Evolutionary conservation across 2,888 invertebrate genomes (phyloP), one percentile per base, ranked within the genome.

Genomic region (Venusia cambrica): DNA sequence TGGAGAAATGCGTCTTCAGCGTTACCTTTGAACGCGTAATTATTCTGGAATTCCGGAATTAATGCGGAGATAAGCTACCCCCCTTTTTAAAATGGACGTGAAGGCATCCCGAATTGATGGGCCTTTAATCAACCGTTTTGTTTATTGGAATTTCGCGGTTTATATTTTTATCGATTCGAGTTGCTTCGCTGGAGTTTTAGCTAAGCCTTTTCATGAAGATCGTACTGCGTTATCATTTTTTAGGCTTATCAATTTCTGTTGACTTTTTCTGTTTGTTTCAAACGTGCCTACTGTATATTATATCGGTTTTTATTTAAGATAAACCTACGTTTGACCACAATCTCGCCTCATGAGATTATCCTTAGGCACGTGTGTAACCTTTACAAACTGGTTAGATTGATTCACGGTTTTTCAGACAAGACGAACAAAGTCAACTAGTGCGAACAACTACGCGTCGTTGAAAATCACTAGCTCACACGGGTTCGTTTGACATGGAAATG

Each of bases 401-500:
- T 34, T 33, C 17, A 39, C 22, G 21, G 13, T 31, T 31, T 30
- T 31, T 8, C 27, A 22, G 15, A 32, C 29, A 32, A 40, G 18
- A 36, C 27, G 33, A 22, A n/a, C 26, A 17, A 33, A 22, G 29
- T 32, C 32, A 12, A 18, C 27, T 26, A 39, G 38, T 39, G 42
- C 32, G 38, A 43, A 50, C 43, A 43, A 47, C 44, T 45, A 46
- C 41, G 48, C 49, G 51, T 65, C 63, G 76, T 76, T 77, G 78
- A 75, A 81, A 81, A 79, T 74, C 75, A 75, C 71, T 62, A 64
- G 60, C 54, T 54, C 54, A 54, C 54, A 51, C 57, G 57, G 48
- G 49, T 48, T 51, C 78, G 79, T 84, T 84, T 84, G 84, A 81
- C 79, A 85, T 84, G 84, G 74, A 74, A 84, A 84, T 84, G 74